Percentiles rank a stretch among this genome's conserved stretches.
phyloP scores from a whole-genome alignment of 2,888 invertebrate genomes.

The Erpobdella octoculata region DNA sequence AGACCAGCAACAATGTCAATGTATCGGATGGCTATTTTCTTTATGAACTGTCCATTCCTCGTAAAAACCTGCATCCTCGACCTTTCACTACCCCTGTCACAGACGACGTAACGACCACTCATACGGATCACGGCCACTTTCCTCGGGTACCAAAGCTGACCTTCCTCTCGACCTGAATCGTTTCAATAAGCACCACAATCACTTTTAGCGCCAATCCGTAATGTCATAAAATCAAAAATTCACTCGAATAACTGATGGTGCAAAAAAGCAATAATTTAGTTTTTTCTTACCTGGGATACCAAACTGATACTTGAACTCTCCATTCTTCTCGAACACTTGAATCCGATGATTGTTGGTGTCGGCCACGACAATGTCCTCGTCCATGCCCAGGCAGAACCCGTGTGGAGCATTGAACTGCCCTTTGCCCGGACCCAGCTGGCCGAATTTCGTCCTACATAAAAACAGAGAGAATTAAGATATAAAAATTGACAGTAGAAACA shows the following conservation, averaged over 20 bases:
- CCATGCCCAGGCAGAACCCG: slow-evolving; percentile 86
- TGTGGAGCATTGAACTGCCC: slow-evolving; percentile 94
- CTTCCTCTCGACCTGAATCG: slow-evolving; percentile 68
- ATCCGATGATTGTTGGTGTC: slow-evolving; percentile 92
- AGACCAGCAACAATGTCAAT: slow-evolving; percentile 72
- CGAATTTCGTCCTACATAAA: slow-evolving; percentile 79
- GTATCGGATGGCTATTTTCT: slow-evolving; percentile 71
- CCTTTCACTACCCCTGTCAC: slow-evolving; percentile 90
- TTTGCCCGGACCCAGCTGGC: slow-evolving; percentile 81
- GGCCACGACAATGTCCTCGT: slow-evolving; percentile 91
- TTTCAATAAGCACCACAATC: slow-evolving; percentile 4
- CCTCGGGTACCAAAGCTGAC: slow-evolving; percentile 91
- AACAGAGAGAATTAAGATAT: not conserved
- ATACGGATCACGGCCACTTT: slow-evolving; percentile 67
- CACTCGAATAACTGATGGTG: too few species aligned
- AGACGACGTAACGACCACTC: slow-evolving; percentile 65
- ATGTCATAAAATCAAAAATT: too few species aligned
- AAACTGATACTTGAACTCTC: slow-evolving; percentile 84
- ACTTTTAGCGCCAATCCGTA: too few species aligned
- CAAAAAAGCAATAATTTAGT: too few species aligned
- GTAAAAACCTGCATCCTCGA: slow-evolving; percentile 96
- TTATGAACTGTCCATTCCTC: slow-evolving; percentile 85
- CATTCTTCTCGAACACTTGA: slow-evolving; percentile 85
- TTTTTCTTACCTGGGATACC: slow-evolving; percentile 79
- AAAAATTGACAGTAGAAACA: not conserved